phyloP scores from a whole-genome alignment of 2,888 invertebrate species.

The Brachylomia viminalis region DNA sequence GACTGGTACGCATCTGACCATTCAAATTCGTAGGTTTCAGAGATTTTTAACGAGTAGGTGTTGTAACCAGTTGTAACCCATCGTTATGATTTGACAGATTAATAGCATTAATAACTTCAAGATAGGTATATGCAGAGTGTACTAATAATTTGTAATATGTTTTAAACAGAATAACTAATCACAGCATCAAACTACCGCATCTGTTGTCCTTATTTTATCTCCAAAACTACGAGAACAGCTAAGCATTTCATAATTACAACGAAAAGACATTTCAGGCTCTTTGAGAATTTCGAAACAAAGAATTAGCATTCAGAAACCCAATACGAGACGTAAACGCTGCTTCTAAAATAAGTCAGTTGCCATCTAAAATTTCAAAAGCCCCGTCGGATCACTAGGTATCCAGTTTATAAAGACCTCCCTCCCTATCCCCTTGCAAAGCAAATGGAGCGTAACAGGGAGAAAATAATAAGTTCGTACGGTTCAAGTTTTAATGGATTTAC shows the following conservation, averaged over 20 bases:
- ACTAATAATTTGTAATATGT: neutral
- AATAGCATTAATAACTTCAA: neutral
- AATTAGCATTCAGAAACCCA: slow-evolving; percentile 54
- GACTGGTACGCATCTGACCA: neutral
- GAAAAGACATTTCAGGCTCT: slow-evolving; percentile 16
- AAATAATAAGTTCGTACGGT: slow-evolving; percentile 56
- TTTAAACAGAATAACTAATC: neutral
- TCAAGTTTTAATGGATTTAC: slow-evolving; percentile 59
- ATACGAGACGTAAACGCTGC: slow-evolving; percentile 51
- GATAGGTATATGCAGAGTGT: neutral
- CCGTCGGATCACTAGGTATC: slow-evolving; percentile 38
- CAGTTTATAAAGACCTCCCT: slow-evolving; percentile 42
- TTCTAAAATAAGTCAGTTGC: slow-evolving; percentile 58
- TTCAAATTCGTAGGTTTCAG: neutral
- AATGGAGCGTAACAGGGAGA: slow-evolving; percentile 27
- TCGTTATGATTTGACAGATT: too few species aligned
- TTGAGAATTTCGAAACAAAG: slow-evolving; percentile 48
- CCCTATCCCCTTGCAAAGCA: slow-evolving; percentile 20
- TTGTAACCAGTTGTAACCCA: too few species aligned
- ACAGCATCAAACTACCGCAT: neutral
- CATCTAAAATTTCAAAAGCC: slow-evolving; percentile 67
- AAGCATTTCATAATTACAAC: slow-evolving; percentile 32
- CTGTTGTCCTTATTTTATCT: neutral
- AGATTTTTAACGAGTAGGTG: neutral
- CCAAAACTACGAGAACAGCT: neutral